Evolutionary conservation across 2,113 vertebrate genomes (phyloP), one percentile per base, ranked within the genome.

Genomic region (Coreoperca whiteheadi): DNA sequence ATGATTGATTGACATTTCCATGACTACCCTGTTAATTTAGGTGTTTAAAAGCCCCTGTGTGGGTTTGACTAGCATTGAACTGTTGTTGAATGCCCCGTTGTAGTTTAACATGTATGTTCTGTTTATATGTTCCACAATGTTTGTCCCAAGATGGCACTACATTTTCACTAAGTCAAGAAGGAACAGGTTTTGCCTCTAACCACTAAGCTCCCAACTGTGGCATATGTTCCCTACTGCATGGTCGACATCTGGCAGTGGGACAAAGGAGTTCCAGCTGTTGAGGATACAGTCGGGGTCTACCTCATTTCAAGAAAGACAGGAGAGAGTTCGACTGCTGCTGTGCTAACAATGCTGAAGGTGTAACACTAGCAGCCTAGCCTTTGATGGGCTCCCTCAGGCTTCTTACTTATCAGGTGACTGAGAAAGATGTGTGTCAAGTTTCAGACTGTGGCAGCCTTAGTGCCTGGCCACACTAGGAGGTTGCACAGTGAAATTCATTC

Each of bases 1-100:
- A 32, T 64, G 48, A 63, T 46, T 79, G 77, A 72, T 18, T 64
- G 57, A 63, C 15, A 6, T 63, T 18, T 69, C 41, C n/a, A 61
- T 34, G 23, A 69, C 66, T 70, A 2, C 54, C 11, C 21, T 59
- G 30, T 50, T 39, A 60, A 51, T 32, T 32, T 9, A 21, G 54
- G 18, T 4, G 43, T 51, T 60, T 69, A 60, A 69, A 48, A 39
- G 51, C 16, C 14, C n/a, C 56, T 23, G 18, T 61, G 67, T 63
- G 32, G n/a, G 32, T 23, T 70, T 70, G 23, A 18, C 53, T 11
- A 32, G 43, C 48, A 37, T 30, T 41, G 34, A 66, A 20, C 46
- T 20, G 43, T 63, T 25, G 46, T 63, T 25, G 46, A 75, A 63
- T 37, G 9, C 11, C 43, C 6, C 56, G 32, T 28, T 21, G 14